Evolutionary conservation across 2,113 vertebrate genomes (phyloP).

Genomic region (Cyphomyrus plagiostoma): DNA sequence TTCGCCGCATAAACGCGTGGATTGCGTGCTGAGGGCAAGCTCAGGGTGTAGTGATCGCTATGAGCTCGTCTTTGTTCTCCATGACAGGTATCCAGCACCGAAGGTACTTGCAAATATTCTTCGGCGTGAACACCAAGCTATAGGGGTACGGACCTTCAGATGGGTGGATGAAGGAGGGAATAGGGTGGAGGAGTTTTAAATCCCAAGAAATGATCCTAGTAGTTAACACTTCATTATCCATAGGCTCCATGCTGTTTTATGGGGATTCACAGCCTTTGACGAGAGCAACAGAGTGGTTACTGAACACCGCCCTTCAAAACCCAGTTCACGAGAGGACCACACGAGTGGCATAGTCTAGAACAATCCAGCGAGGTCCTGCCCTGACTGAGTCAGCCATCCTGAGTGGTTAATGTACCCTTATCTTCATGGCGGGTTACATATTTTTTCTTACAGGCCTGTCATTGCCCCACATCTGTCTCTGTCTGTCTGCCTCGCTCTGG

Average conservation of each 20-base stretch:
- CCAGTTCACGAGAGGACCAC: conserved; percentile 55
- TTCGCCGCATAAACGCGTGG: conserved; percentile 32
- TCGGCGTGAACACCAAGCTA: background rate
- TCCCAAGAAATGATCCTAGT: conserved; percentile 49
- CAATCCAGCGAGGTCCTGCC: background rate
- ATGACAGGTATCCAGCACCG: conserved; percentile 24
- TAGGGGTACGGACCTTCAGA: background rate
- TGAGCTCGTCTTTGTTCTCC: conserved; percentile 29
- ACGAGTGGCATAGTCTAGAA: conserved; percentile 42
- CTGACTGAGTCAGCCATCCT: background rate
- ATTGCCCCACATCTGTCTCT: background rate
- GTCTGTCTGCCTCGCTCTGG: background rate
- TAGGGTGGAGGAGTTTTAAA: conserved; percentile 27
- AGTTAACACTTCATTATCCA: conserved; percentile 63
- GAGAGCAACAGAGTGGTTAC: conserved; percentile 50
- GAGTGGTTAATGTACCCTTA: background rate
- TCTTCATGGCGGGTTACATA: background rate
- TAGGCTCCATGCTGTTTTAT: conserved; percentile 52
- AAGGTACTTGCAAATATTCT: conserved; percentile 20
- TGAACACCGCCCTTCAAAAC: conserved; percentile 39
- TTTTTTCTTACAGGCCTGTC: background rate
- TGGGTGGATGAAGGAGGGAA: conserved; percentile 5
- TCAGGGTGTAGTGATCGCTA: conserved; percentile 35
- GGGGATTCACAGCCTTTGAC: conserved; percentile 47
- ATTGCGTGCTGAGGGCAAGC: conserved; percentile 26